Conservation (phyloP, 2,113 vertebrate species). For the Myrmecobius fasciatus region DNA sequence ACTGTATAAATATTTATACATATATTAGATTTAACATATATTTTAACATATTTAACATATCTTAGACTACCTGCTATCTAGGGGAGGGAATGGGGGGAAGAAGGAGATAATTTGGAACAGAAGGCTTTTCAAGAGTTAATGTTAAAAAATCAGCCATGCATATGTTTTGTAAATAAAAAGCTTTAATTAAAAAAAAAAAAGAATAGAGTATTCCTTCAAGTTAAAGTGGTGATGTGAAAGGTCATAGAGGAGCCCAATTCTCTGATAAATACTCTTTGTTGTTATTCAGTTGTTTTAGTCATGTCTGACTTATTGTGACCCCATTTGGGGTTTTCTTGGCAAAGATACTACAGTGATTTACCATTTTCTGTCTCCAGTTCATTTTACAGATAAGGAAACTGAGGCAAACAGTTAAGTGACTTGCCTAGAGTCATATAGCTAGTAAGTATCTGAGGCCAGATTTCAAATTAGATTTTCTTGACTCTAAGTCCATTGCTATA, state of each 20-base stretch:
- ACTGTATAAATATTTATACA: no score
- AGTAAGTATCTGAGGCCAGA: background rate
- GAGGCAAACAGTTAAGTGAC: background rate
- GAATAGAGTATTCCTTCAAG: constrained; percentile 23
- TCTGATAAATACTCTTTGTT: background rate
- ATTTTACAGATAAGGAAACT: background rate
- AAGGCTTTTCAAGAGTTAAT: no score
- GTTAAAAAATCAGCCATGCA: no score
- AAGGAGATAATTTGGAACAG: no score
- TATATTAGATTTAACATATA: no score
- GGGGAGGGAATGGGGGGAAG: no score
- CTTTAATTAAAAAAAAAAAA: no score
- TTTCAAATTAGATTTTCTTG: background rate
- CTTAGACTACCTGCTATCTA: no score
- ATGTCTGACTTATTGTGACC: background rate
- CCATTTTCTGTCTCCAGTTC: background rate
- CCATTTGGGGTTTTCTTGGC: background rate
- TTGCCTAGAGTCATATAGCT: background rate
- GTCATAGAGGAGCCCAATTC: background rate
- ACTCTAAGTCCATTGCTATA: background rate
- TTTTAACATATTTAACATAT: no score
- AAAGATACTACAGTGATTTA: background rate
- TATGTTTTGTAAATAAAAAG: no score
- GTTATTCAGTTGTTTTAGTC: background rate
- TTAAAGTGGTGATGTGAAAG: background rate